These are phyloP conservation scores for Mirza zaza DNA, from an alignment of 2,113 vertebrate genomes.

Conservation along the genomic window DNA sequence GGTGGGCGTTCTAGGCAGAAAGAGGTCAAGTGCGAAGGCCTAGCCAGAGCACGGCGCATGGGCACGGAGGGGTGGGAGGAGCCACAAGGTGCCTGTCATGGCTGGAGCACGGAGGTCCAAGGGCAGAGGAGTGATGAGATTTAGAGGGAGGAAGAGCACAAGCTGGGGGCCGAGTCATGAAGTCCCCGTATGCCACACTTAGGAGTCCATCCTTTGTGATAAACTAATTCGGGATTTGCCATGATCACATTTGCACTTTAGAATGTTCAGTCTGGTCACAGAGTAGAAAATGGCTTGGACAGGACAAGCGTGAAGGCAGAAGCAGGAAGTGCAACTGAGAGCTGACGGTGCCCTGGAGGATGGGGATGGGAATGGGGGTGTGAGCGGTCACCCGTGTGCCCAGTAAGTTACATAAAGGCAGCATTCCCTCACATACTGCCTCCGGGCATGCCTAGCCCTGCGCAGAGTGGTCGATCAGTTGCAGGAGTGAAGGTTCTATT, in stretches of 20 bases:
- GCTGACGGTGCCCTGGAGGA: background rate
- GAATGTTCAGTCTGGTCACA: background rate
- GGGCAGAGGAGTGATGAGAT: background rate
- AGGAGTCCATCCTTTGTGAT: background rate
- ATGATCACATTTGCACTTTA: background rate
- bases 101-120: background rate
- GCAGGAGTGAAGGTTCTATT: background rate
- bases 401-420: background rate
- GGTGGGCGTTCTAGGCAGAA: background rate
- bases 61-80: too few relatives aligned
- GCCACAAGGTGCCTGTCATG: accelerated
- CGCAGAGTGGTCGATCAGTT: background rate
- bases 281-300: background rate
- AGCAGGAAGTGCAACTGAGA: accelerated
- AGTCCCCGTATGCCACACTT: background rate
- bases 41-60: accelerated
- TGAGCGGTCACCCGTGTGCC: background rate
- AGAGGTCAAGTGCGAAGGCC: background rate
- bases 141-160: background rate
- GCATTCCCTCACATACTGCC: background rate
- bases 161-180: background rate
- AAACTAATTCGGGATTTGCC: background rate
- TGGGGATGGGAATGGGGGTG: background rate
- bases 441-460: background rate
- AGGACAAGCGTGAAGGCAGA: background rate